Base-by-base conservation (phyloP, 1,140 invertebrate genomes). In the Tetramorium simillimum region DNA sequence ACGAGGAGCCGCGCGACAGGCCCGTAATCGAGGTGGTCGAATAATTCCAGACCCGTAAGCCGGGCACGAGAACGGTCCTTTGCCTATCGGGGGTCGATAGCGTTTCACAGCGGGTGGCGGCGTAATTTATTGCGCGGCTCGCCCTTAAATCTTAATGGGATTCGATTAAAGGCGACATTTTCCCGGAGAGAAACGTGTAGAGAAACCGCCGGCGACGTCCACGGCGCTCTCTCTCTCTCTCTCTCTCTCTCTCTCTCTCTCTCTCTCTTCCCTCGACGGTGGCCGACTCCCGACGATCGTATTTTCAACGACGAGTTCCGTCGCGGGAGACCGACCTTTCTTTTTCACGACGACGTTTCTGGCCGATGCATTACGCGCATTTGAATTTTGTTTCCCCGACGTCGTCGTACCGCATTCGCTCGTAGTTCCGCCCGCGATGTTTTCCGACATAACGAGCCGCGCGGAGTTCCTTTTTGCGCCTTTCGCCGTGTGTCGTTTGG, bases 121-220 rank as follows among this genome's bases (percentile, higher is more conserved):
- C 75, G 91, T 93, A 92, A 93, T 93, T 93, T 93, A 93, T 93
- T 86, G 93, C 91, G 85, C 90, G 89, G 84, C 86, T 88, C 89
- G 90, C 90, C 92, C 87, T 92, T 92, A 93, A 93, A 93, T 93
- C 93, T 93, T 93, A 93, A 93, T 93, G 92, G 92, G 90, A 92
- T 93, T 93, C 92, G 92, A 92, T 93, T 92, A 92, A 93, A 92
- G 91, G 87, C 91, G 91, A 93, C 91, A 86, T 93, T 92, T 91
- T 92, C 90, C 90, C 86, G 87, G 84, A 91, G 89, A 69, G 65
- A 69, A 69, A 91, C 87, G 85, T 51, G 77, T 21, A 51, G 85
- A 87, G 89, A 85, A 90, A 90, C 86, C 86, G 21, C 75, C 86
- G 86, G 72, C 75, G 60, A 89, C 76, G 88, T 89, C 86, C 87